phyloP scores from a whole-genome alignment of 2,797 vertebrate genomes.

The Nasua narica region DNA sequence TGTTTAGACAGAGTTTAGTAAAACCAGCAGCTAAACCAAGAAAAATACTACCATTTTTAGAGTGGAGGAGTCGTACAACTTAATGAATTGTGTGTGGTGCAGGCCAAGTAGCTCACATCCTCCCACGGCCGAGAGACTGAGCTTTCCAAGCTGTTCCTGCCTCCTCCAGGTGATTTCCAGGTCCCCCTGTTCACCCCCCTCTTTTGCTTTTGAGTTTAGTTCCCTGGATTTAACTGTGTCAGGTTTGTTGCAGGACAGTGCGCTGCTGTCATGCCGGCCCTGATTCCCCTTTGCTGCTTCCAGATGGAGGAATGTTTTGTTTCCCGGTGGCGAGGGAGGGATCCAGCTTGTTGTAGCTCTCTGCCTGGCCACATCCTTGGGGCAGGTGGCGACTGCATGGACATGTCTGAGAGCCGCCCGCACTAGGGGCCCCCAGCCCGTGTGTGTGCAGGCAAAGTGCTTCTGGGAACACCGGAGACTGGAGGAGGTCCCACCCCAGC shows the following conservation, averaged over 20 bases:
- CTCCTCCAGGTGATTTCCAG: background rate
- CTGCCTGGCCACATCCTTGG: background rate
- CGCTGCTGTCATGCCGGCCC: background rate
- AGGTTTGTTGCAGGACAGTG: background rate
- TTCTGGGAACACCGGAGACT: background rate
- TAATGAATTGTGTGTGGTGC: background rate
- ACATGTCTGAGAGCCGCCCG: background rate
- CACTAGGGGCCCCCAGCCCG: background rate
- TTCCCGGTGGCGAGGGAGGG: fast-evolving
- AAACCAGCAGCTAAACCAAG: background rate
- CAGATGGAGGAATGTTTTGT: background rate
- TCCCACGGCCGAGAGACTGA: background rate
- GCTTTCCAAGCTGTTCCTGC: background rate
- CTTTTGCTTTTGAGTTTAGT: background rate
- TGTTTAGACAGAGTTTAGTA: constrained; percentile 35
- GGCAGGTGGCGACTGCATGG: background rate
- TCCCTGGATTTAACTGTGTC: background rate
- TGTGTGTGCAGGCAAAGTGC: constrained; percentile 36
- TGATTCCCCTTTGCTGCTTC: background rate
- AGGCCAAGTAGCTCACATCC: background rate
- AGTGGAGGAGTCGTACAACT: background rate
- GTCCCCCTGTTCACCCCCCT: fast-evolving
- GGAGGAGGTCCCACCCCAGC: background rate
- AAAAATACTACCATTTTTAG: constrained; percentile 3
- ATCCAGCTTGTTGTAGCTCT: background rate